These are phyloP conservation scores for Bibio marci DNA, from an alignment of 2,888 invertebrate genomes.

Conservation along the genomic window DNA sequence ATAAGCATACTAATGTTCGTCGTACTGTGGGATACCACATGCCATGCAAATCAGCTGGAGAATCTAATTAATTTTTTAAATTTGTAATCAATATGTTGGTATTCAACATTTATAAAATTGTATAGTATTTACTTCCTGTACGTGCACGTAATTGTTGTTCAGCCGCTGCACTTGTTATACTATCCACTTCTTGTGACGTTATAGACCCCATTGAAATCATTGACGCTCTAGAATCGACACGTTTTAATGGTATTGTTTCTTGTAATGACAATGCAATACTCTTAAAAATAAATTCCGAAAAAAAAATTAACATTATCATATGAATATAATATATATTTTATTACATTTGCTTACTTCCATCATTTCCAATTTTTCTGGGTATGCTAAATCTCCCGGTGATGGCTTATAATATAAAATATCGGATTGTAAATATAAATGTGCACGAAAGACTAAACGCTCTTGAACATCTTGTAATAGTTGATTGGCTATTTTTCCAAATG, in stretches of 20 bases:
- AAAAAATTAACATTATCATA: slow-evolving; percentile 3
- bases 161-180: slow-evolving; percentile 14
- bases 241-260: slow-evolving; percentile 34
- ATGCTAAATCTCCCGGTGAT: slow-evolving; percentile 89
- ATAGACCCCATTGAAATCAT: slow-evolving; percentile 47
- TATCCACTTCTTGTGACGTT: slow-evolving; percentile 55
- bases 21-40: slow-evolving; percentile 99
- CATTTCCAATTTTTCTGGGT: slow-evolving; percentile 94
- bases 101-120: background rate
- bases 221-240: slow-evolving; percentile 52
- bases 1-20: slow-evolving; percentile 83
- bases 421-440: slow-evolving; percentile 80
- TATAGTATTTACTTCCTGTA: slow-evolving; percentile 26
- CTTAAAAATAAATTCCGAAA: too few relatives aligned
- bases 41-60: slow-evolving; percentile 92
- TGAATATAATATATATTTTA: background rate
- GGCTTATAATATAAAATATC: slow-evolving; percentile 82
- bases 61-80: slow-evolving; percentile 30
- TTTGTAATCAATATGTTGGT: background rate
- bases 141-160: slow-evolving; percentile 24
- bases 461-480: slow-evolving; percentile 88
- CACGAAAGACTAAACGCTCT: slow-evolving; percentile 88
- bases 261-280: slow-evolving; percentile 46
- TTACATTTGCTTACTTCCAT: slow-evolving; percentile 56
- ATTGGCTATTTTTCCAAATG: slow-evolving; percentile 59